Base-by-base conservation (phyloP, 2,888 invertebrate genomes). In the Bembecia ichneumoniformis region DNA sequence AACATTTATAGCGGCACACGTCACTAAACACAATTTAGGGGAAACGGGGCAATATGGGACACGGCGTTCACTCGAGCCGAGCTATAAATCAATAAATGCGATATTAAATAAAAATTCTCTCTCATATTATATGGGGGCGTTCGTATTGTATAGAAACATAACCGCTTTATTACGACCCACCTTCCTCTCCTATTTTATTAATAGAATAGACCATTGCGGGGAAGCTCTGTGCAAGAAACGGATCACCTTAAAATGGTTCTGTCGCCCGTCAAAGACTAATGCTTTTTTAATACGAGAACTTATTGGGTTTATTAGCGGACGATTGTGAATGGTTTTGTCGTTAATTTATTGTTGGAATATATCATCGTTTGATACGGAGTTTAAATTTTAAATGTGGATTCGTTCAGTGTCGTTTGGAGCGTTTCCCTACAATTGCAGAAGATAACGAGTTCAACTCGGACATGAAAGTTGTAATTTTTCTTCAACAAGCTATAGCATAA, bases 91-190 rank as follows among this genome's bases (percentile, higher is more conserved):
- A 82, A 82, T 82, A 80, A 28, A 70, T 65, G 66, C 68, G 69
- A 78, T 83, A 82, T 83, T 82, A 79, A 82, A 83, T 82, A 81
- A 82, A 28, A 80, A 78, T 76, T 73, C 70, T 72, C 68, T 65
- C 57, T 64, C 73, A 71, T 80, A 80, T 81, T 77, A 75, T 65
- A 71, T 57, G 60, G 59, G 62, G 63, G 61, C 58, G 55, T 53
- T 49, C 53, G 66, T 65, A 70, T 67, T 69, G 71, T 71, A 63
- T 67, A 66, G 67, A 72, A 72, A 74, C 74, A 71, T 64, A 68
- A 57, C 82, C 78, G 71, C 49, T 55, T 44, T 63, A 52, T 46
- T 44, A 28, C 58, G 78, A 65, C 46, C 62, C 56, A 47, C 52
- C 54, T 51, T 28, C 51, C 56, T 62, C 57, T 60, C 52, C 55